Base-by-base conservation (phyloP, 2,113 vertebrate species). In the Heterotis niloticus region DNA sequence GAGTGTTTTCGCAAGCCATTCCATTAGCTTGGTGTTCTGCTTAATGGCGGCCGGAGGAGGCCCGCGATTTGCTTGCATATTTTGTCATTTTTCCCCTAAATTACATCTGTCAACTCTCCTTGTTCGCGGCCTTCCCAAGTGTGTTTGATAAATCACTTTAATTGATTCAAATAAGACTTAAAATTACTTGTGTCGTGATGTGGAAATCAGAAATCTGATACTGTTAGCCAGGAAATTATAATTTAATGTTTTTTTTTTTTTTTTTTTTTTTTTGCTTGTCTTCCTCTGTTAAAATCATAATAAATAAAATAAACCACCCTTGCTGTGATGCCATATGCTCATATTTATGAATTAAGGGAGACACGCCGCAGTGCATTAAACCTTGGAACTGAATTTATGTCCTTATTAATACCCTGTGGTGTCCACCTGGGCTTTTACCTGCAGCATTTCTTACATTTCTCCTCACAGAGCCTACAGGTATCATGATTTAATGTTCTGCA, bases 141-240 rank as follows among this genome's bases (percentile, higher is more conserved):
- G 34, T 70, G 34, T 44, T 44, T 51, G 51, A 70, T 70, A 51
- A 1, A 70, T 70, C 51, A 44, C 29, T 44, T 70, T 20, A 70
- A 70, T 70, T 70, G 68, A 70, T 51, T 70, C 68, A 70, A 5
- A 34, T 70, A 70, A 70, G 51, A 44, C 11, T 70, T 11, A 11
- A 51, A 70, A 70, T 70, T 2, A 51, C 51, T 5, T 51, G 68
- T 20, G n/a, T 51, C n/a, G 18, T 11, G 9, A 69, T 69, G 67
- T 20, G 16, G 29, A 69, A 10, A 1, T 18, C 66, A 69, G 66
- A 69, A 69, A 69, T 34, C 14, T 18, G 16, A 26, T 34, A 18
- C 5, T 69, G 16, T 69, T 44, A 69, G 28, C 13, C 28, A 34
- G 16, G 26, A 34, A 69, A 69, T 69, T 44, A 44, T 10, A 7